Percentiles rank a stretch among this genome's conserved stretches.
Evolutionary conservation across 2,113 vertebrate genomes (phyloP).

Genomic region (Osmerus eperlanus): DNA sequence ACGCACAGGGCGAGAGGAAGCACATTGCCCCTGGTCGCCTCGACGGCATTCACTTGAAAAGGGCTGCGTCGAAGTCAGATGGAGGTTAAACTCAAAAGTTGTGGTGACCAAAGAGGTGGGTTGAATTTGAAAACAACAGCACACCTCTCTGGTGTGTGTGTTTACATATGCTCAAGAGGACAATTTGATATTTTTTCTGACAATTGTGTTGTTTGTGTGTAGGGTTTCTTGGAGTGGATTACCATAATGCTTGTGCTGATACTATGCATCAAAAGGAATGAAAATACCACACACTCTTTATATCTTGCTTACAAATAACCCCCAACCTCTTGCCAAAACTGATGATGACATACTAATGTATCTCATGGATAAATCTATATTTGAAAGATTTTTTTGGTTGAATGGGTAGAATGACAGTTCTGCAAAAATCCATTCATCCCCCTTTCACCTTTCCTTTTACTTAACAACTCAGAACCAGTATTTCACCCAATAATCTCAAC

Average conservation of each 20-base stretch:
- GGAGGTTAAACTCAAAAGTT: constrained; percentile 65
- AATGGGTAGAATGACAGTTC: too few relatives aligned
- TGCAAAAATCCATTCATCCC: too few relatives aligned
- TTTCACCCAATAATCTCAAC: too few relatives aligned
- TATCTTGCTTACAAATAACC: too few relatives aligned
- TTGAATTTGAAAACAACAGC: constrained; percentile 44
- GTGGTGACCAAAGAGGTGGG: constrained; percentile 52
- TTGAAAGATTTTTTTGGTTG: too few relatives aligned
- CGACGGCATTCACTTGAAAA: constrained; percentile 43
- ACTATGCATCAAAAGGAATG: too few relatives aligned
- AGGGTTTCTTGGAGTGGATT: background rate
- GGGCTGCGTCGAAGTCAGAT: constrained; percentile 52
- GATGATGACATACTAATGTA: too few relatives aligned
- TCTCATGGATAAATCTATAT: too few relatives aligned
- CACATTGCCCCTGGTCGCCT: constrained; percentile 54
- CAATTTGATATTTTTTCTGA: background rate
- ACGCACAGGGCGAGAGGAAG: constrained; percentile 48
- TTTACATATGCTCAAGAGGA: background rate
- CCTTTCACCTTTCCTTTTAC: too few relatives aligned
- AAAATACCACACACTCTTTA: too few relatives aligned
- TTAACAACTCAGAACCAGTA: too few relatives aligned
- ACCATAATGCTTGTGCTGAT: background rate
- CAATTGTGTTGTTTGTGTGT: background rate
- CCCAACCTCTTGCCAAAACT: too few relatives aligned
- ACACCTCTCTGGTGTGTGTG: constrained; percentile 1